A percentile compares a stretch with the other conserved stretches of the same genome.
phyloP scores from a whole-genome alignment of 2,113 vertebrate species.

The Lates calcarifer region DNA sequence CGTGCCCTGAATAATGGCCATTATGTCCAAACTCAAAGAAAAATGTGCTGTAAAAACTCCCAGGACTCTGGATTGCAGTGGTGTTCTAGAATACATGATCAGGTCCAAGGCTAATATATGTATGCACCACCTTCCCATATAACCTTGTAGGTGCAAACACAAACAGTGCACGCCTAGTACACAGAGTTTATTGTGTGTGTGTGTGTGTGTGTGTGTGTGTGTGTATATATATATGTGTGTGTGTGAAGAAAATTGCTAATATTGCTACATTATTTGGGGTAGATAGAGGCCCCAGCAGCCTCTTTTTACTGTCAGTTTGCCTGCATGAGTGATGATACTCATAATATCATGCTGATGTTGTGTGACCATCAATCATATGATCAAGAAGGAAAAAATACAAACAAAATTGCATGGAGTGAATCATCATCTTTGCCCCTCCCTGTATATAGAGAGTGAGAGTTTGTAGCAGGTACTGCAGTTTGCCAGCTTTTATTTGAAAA shows the following conservation, averaged over 20 bases:
- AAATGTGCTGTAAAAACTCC: constrained; percentile 58
- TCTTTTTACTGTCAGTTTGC: constrained; percentile 58
- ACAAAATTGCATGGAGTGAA: constrained; percentile 41
- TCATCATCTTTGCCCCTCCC: constrained; percentile 36
- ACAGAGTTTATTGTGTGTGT: constrained; percentile 2
- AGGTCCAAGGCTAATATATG: constrained; percentile 49
- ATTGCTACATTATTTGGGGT: constrained; percentile 44
- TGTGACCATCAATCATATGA: constrained; percentile 69
- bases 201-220: background rate
- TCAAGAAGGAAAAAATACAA: constrained; percentile 54
- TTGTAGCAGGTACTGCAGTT: background rate
- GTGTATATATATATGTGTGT: background rate
- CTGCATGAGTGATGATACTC: constrained; percentile 68
- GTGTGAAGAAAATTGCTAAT: constrained; percentile 39
- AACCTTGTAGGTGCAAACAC: constrained; percentile 59
- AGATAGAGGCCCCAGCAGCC: constrained; percentile 36
- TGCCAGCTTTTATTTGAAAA: constrained; percentile 8
- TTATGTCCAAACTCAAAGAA: constrained; percentile 54
- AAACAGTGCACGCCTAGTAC: background rate
- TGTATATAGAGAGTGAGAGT: background rate
- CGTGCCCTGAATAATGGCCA: constrained; percentile 61
- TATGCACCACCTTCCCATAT: constrained; percentile 18
- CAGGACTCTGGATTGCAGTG: constrained; percentile 33
- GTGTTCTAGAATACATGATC: constrained; percentile 60
- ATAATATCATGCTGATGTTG: constrained; percentile 63